These are phyloP conservation scores for Olivierus martensii DNA, from an alignment of 1,140 invertebrate species.

Conservation along the genomic window DNA sequence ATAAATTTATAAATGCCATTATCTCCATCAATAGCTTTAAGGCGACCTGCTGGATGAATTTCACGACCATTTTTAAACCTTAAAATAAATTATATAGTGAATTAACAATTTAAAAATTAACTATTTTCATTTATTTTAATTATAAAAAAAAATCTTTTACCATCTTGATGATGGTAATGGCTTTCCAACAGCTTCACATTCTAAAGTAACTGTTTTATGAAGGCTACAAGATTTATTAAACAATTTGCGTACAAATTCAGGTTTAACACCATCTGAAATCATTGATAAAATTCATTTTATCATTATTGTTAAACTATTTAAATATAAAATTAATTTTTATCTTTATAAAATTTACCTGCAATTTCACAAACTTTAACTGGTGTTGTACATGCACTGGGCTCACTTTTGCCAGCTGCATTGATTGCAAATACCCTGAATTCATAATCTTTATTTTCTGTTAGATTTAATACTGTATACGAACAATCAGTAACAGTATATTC, in stretches of 20 bases:
- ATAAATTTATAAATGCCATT: conserved; percentile 67
- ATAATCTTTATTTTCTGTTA: conserved; percentile 34
- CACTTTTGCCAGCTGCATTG: conserved; percentile 18
- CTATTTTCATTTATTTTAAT: too few relatives aligned
- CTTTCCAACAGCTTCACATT: conserved; percentile 78
- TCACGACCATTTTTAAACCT: conserved; percentile 44
- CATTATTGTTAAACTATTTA: background rate
- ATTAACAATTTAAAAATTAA: background rate
- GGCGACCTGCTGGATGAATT: conserved; percentile 44
- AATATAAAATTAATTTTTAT: conserved; percentile 5
- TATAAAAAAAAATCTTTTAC: conserved; percentile 33
- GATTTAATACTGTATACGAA: conserved; percentile 71
- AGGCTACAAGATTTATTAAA: conserved; percentile 63
- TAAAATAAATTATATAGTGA: too few relatives aligned
- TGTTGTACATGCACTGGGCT: conserved; percentile 15
- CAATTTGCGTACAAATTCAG: conserved; percentile 77
- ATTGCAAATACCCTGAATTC: conserved; percentile 21
- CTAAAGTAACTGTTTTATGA: conserved; percentile 69
- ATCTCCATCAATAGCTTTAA: conserved; percentile 44
- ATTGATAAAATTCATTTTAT: background rate
- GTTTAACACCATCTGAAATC: conserved; percentile 59
- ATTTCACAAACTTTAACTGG: conserved; percentile 18
- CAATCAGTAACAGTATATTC: conserved; percentile 77
- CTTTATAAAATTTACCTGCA: conserved; percentile 4
- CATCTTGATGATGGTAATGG: conserved; percentile 78